Percentiles rank a stretch among this genome's conserved stretches.
Conservation (phyloP, 2,797 vertebrate species). For the Percopsis omiscomaycus region DNA sequence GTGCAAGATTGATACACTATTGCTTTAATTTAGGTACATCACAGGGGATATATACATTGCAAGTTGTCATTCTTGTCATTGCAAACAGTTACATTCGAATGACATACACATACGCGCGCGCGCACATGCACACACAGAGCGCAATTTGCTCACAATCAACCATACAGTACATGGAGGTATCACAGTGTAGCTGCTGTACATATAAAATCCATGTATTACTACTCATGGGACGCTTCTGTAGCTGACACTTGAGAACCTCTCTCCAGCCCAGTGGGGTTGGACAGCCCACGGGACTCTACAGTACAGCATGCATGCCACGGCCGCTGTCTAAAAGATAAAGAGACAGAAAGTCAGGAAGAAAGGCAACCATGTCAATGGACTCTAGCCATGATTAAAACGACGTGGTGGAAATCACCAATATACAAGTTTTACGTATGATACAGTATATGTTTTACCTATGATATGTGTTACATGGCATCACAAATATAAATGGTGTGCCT, state of each 20-base stretch:
- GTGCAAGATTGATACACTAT: neutral
- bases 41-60: too few species aligned
- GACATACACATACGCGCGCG: too few species aligned
- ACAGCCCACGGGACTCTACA: constrained; percentile 10
- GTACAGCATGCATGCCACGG: constrained; percentile 38
- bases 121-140: too few species aligned
- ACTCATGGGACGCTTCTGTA: constrained; percentile 54
- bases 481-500: too few species aligned
- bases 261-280: constrained; percentile 44
- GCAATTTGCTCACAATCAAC: constrained; percentile 30
- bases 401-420: too few species aligned
- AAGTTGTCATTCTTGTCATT: too few species aligned
- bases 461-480: too few species aligned
- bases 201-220: constrained; percentile 59
- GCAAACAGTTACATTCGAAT: too few species aligned
- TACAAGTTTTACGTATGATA: too few species aligned
- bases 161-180: constrained; percentile 53
- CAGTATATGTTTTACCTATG: too few species aligned
- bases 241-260: constrained; percentile 56
- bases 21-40: neutral
- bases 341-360: neutral
- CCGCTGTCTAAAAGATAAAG: constrained; percentile 11
- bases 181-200: constrained; percentile 29
- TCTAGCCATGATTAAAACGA: too few species aligned
- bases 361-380: neutral